A percentile compares a stretch with the other conserved stretches of the same genome.
Evolutionary conservation across 2,888 invertebrate species (phyloP).

Genomic region (Drosophila anceps): DNA sequence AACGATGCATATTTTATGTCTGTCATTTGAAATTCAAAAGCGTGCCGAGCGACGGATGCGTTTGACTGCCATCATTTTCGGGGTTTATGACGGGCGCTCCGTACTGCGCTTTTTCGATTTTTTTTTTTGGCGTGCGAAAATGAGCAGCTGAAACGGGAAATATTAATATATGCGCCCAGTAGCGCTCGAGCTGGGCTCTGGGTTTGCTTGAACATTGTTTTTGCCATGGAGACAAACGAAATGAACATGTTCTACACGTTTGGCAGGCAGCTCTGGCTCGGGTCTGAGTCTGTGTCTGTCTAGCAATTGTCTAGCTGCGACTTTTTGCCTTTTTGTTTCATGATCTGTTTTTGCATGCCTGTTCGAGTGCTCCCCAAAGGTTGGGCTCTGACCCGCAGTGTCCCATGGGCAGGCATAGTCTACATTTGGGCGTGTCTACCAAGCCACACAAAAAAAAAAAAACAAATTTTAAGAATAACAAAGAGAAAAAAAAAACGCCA

Average conservation of each 20-base stretch:
- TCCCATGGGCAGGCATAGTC: constrained; percentile 46
- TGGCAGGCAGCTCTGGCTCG: constrained; percentile 13
- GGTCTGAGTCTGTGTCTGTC: constrained; percentile 14
- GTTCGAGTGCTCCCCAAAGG: constrained; percentile 31
- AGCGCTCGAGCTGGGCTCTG: constrained; percentile 11
- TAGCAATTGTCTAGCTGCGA: constrained; percentile 35
- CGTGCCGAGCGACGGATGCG: constrained; percentile 54
- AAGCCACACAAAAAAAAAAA: constrained; percentile 27
- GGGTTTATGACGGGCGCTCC: constrained; percentile 1
- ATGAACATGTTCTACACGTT: constrained; percentile 49
- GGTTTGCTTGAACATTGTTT: constrained; percentile 20
- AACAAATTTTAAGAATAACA: constrained; percentile 10
- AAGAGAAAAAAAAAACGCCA: constrained; percentile 1
- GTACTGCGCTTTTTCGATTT: background rate
- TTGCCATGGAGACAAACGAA: constrained; percentile 13
- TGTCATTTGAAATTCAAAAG: constrained; percentile 77
- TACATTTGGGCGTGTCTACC: constrained; percentile 55
- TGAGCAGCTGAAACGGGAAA: constrained; percentile 57
- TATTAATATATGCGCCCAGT: constrained; percentile 62
- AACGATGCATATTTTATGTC: constrained; percentile 74
- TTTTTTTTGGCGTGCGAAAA: constrained; percentile 61
- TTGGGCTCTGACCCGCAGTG: constrained; percentile 14
- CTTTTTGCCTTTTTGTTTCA: constrained; percentile 25
- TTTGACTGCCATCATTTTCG: constrained; percentile 46
- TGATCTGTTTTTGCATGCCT: constrained; percentile 38